These are phyloP conservation scores for Onychomys arenicola DNA, from an alignment of 2,797 vertebrate species.

Conservation along the genomic window DNA sequence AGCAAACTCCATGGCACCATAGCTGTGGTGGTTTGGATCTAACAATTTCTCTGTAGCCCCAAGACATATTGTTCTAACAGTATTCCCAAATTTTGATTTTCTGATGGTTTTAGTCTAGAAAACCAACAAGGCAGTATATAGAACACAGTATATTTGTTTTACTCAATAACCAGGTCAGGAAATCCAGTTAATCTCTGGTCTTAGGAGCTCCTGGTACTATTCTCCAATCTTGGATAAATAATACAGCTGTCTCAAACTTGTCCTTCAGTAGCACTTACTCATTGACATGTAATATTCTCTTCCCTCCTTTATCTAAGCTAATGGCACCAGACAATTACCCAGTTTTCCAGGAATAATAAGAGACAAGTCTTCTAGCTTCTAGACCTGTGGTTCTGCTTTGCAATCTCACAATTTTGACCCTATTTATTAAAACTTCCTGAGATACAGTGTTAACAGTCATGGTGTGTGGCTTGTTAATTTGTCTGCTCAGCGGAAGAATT, in stretches of 20 bases:
- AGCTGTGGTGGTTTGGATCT: neutral
- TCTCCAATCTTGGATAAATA: neutral
- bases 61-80: neutral
- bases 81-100: conserved; percentile 13
- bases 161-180: neutral
- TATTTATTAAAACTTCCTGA: neutral
- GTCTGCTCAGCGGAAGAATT: neutral
- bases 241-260: neutral
- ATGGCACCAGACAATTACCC: neutral
- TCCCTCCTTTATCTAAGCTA: neutral
- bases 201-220: neutral
- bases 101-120: neutral
- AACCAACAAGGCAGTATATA: neutral
- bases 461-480: neutral
- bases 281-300: neutral
- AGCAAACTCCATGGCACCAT: neutral
- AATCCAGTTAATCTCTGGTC: neutral
- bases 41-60: neutral
- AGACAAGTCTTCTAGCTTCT: neutral
- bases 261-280: neutral
- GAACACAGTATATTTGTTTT: neutral
- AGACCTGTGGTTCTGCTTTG: neutral
- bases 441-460: neutral
- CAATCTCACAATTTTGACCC: neutral
- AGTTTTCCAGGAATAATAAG: conserved; percentile 40